Base-by-base conservation (phyloP, 2,888 invertebrate species). In the Embidobia sp. region DNA sequence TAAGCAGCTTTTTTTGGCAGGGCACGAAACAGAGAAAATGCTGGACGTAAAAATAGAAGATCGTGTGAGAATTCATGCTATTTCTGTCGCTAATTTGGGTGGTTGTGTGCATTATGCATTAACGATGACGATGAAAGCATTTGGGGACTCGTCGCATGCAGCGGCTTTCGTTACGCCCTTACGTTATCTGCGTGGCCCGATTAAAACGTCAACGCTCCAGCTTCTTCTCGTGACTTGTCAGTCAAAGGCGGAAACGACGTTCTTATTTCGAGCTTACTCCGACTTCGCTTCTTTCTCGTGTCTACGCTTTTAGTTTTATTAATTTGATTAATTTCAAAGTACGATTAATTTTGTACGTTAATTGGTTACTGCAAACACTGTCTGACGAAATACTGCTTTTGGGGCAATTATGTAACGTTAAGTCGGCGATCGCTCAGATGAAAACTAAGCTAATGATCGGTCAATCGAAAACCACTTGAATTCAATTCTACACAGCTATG, bases 51-150 rank as follows among this genome's bases (percentile, higher is more conserved):
- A 61, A 66, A 49, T 66, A 72, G 70, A 73, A 66, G 49, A 51
- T 55, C 64, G 49, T 73, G 74, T 74, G 70, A 79, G 74, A 74
- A 74, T 74, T 73, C 74, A 74, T 74, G 74, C 74, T 73, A 73
- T 73, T 74, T 74, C 66, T 51, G 66, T 74, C 74, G 66, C 74
- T 74, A 74, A 66, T 74, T 74, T 74, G 53, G 64, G 51, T 72
- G 63, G 74, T 66, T 51, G 64, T 74, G 66, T 74, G 66, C 53
- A 61, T 74, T 66, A 66, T 74, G 59, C 44, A 66, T 66, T 73
- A 66, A 73, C 49, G 73, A 57, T 66, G 49, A 18, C 64, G 73
- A 73, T 66, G 73, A 64, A 64, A 73, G 66, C 66, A 7, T 51
- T 64, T 22, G 49, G 73, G 40, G 40, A 73, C 63, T 19, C 42